phyloP scores from a whole-genome alignment of 2,888 invertebrate species.

The Tyria jacobaeae region DNA sequence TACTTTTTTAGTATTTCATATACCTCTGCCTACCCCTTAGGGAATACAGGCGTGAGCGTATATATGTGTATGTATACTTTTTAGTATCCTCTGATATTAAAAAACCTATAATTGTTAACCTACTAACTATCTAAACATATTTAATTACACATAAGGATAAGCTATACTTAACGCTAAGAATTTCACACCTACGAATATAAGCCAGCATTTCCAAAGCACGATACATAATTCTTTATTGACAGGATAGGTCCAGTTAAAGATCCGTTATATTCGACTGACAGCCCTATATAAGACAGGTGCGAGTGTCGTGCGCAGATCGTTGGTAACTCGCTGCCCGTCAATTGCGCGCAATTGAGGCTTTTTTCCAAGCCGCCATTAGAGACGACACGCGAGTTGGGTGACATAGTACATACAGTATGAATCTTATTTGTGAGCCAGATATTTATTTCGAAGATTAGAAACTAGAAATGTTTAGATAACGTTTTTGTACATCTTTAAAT shows the following conservation, averaged over 20 bases:
- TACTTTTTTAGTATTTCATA: too few relatives aligned
- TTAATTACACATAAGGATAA: background rate
- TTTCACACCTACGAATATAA: background rate
- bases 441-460: background rate
- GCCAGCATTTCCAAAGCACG: too few relatives aligned
- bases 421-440: background rate
- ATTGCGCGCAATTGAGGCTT: slow-evolving; percentile 78
- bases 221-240: background rate
- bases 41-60: too few relatives aligned
- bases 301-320: slow-evolving; percentile 74
- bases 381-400: slow-evolving; percentile 72
- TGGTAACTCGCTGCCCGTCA: slow-evolving; percentile 72
- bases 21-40: too few relatives aligned
- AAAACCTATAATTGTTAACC: too few relatives aligned
- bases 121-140: background rate
- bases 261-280: slow-evolving; percentile 27
- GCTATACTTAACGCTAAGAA: background rate
- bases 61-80: background rate
- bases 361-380: slow-evolving; percentile 78
- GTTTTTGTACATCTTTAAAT: too few relatives aligned
- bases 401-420: slow-evolving; percentile 60
- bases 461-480: background rate
- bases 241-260: background rate
- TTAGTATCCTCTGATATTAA: too few relatives aligned
- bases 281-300: slow-evolving; percentile 69